These are phyloP conservation scores for Cliona cf. orientalis DNA, from an alignment of 37 sponge, comb jelly and placozoan genomes.

Conservation along the genomic window DNA sequence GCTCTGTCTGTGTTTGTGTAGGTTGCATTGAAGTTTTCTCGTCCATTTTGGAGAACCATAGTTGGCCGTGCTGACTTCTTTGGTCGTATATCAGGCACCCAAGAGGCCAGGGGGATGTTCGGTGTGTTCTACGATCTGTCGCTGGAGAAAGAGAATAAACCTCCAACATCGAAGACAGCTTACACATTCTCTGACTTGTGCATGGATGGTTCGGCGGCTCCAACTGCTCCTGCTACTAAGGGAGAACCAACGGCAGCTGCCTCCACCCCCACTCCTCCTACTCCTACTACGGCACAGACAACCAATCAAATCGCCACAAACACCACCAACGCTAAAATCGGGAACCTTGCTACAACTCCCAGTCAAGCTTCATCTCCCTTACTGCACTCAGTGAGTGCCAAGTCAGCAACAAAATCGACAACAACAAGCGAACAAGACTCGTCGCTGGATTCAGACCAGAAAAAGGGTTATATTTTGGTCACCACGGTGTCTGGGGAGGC, in stretches of 20 bases:
- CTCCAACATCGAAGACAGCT: too few relatives aligned
- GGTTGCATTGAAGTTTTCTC: conserved; percentile 78
- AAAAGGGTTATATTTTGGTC: conserved; percentile 49
- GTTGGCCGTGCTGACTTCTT: conserved; percentile 85
- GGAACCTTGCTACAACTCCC: too few relatives aligned
- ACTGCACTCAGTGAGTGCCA: background rate
- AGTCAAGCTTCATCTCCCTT: too few relatives aligned
- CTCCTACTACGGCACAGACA: background rate
- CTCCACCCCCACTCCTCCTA: too few relatives aligned
- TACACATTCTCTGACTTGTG: too few relatives aligned
- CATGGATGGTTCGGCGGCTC: too few relatives aligned
- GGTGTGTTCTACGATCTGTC: conserved; percentile 87
- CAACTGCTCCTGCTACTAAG: too few relatives aligned
- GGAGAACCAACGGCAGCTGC: too few relatives aligned
- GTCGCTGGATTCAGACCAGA: background rate
- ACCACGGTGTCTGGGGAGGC: conserved; percentile 81
- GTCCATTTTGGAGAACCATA: conserved; percentile 76
- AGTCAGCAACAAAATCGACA: background rate
- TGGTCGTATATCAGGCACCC: conserved; percentile 68
- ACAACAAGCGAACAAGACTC: background rate
- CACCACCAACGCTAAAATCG: too few relatives aligned
- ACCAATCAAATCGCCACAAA: background rate
- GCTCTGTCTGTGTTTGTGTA: conserved; percentile 16
- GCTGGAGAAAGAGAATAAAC: background rate
- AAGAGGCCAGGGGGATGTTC: conserved; percentile 74